phyloP scores from a whole-genome alignment of 2,113 vertebrate species.

The Jacana jacana region DNA sequence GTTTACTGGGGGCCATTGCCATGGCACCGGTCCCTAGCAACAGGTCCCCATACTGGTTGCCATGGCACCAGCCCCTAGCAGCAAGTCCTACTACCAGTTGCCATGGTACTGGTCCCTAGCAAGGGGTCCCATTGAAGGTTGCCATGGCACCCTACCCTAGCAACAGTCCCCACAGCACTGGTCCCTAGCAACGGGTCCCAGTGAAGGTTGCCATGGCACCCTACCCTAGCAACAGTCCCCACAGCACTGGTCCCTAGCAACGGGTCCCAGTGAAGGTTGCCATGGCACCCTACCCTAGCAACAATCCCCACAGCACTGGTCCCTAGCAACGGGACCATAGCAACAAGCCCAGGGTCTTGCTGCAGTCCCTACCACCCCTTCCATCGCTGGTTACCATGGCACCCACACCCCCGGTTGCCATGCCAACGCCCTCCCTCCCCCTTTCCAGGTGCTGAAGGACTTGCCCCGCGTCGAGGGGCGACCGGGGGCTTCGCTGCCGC shows the following conservation, averaged over 20 bases:
- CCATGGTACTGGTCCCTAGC: not conserved
- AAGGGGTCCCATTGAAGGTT: too few species aligned
- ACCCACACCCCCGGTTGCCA: not conserved
- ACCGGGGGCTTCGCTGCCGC: constrained; percentile 84
- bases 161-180: not conserved
- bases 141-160: too few species aligned
- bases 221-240: not conserved
- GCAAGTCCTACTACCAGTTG: not conserved
- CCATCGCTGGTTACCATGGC: not conserved
- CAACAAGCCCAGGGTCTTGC: not conserved
- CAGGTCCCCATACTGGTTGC: too few species aligned
- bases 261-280: too few species aligned
- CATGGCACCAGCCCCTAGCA: accelerated
- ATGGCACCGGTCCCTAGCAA: not conserved
- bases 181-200: not conserved
- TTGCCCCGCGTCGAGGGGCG: constrained; percentile 86
- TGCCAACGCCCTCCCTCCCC: not conserved
- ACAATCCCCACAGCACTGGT: too few species aligned
- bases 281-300: not conserved
- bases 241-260: too few species aligned
- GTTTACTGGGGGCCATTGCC: not conserved
- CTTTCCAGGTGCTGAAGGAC: constrained; percentile 85
- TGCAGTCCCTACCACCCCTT: too few species aligned
- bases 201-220: too few species aligned
- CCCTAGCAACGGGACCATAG: too few species aligned